Base-by-base conservation (phyloP, 1,140 invertebrate genomes). In the Drosophila tani region DNA sequence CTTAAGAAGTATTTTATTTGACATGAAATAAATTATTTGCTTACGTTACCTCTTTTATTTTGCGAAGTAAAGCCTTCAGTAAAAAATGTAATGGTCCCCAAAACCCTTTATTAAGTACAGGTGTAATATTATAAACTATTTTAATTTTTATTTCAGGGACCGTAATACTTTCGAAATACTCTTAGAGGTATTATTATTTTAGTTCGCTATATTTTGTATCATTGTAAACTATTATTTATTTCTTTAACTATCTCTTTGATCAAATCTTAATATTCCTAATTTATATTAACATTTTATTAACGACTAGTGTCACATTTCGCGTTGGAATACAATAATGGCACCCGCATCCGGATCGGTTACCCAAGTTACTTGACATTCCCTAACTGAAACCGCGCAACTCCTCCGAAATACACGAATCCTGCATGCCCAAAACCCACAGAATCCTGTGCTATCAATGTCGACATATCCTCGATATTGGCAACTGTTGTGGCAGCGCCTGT, bases 401-500 rank as follows among this genome's bases (percentile, higher is more conserved):
- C 11, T 35, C 0, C 14, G 5, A 15, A 2, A 15, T 40, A 40
- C 9, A 8, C 8, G 4, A 47, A 21, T 66, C 4, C 32, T 19
- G 21, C 2, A 14, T 24, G 5, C 45, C 45, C 45, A 12, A 57
- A 57, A 57, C 19, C 56, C 62, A 49, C 65, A 27, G 32, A 14
- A 40, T 47, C 19, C 66, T 32, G 43, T 17, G 40, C 17, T 27
- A 56, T 58, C 67, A 46, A 15, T 59, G 53, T 47, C 73, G 45
- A 46, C 40, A 46, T 56, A 9, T 64, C 45, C 58, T 29, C n/a
- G 43, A 66, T 76, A 76, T 75, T 79, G 69, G 35, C 46, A 69
- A 40, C 55, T 35, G 38, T 32, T 69, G 74, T 41, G 65, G 65
- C 64, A 65, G 73, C 67, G 67, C 24, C 58, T 85, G 79, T 68